These are phyloP conservation scores for Scolopax mira DNA, from an alignment of 2,113 vertebrate species.

Conservation along the genomic window DNA sequence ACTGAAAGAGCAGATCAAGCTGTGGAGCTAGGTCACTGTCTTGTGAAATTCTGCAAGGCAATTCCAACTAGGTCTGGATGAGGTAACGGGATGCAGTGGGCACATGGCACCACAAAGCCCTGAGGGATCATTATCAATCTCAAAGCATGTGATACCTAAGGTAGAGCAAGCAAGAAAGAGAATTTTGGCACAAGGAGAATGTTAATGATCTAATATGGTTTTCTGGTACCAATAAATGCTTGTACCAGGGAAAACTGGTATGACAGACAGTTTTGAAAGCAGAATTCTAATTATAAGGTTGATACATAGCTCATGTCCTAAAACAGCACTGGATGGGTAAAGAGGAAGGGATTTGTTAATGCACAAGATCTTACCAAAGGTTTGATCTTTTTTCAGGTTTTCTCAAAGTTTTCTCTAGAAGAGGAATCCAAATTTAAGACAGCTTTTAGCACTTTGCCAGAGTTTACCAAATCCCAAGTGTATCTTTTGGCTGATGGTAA, in stretches of 20 bases:
- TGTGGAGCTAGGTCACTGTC: not conserved
- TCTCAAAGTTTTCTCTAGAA: not conserved
- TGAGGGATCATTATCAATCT: not conserved
- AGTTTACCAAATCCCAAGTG: not conserved
- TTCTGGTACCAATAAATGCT: not conserved
- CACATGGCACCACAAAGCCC: not conserved
- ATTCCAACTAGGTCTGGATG: not conserved
- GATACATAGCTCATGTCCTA: not conserved
- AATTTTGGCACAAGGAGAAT: not conserved
- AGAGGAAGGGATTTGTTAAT: not conserved
- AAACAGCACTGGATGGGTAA: not conserved
- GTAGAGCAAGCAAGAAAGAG: not conserved
- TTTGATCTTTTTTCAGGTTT: no score
- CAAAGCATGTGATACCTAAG: not conserved
- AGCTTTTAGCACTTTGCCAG: not conserved
- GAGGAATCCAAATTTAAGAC: not conserved
- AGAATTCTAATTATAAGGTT: not conserved
- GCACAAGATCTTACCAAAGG: not conserved
- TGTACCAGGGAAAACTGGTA: not conserved
- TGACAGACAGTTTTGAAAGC: not conserved
- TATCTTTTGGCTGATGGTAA: not conserved
- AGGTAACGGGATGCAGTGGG: not conserved
- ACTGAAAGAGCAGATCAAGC: not conserved
- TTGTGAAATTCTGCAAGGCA: not conserved
- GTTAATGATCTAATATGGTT: not conserved